Conservation (phyloP, 2,113 vertebrate species). For the Miniopterus natalensis region DNA sequence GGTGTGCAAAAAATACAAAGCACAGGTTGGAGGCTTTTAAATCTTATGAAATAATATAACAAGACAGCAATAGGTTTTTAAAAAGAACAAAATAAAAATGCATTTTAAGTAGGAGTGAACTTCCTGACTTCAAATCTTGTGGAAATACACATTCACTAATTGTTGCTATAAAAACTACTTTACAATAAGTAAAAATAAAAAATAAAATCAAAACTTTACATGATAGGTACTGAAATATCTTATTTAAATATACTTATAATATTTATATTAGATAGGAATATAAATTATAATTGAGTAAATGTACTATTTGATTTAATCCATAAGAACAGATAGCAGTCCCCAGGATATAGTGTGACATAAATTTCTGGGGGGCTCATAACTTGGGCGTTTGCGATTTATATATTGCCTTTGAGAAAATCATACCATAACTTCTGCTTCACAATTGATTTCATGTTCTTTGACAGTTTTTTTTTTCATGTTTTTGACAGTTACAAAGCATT, state of each 20-base stretch:
- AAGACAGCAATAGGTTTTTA: not conserved
- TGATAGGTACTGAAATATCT: not conserved
- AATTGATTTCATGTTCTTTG: conserved; percentile 45
- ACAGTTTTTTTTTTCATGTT: not conserved
- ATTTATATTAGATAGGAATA: not conserved
- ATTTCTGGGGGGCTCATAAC: not conserved
- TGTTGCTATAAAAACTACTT: not conserved
- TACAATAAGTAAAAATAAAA: not conserved
- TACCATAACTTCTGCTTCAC: not conserved
- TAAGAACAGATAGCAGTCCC: not conserved
- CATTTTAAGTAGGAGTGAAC: conserved; percentile 12
- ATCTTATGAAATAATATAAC: not conserved
- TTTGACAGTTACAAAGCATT: conserved; percentile 44
- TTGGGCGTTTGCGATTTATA: conserved; percentile 15
- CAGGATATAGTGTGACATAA: not conserved
- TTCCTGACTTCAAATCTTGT: not conserved
- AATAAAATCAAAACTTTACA: not conserved
- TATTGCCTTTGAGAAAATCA: conserved; percentile 1
- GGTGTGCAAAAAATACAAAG: not conserved
- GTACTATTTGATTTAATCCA: not conserved
- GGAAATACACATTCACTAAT: not conserved
- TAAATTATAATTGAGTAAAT: not conserved
- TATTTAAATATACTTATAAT: not conserved
- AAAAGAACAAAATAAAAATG: not conserved
- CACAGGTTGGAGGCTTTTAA: not conserved